Percentiles rank a stretch among this genome's conserved stretches.
These are phyloP conservation scores for Drosophila kambysellisi DNA, from an alignment of 2,888 invertebrate genomes.

Conservation along the genomic window DNA sequence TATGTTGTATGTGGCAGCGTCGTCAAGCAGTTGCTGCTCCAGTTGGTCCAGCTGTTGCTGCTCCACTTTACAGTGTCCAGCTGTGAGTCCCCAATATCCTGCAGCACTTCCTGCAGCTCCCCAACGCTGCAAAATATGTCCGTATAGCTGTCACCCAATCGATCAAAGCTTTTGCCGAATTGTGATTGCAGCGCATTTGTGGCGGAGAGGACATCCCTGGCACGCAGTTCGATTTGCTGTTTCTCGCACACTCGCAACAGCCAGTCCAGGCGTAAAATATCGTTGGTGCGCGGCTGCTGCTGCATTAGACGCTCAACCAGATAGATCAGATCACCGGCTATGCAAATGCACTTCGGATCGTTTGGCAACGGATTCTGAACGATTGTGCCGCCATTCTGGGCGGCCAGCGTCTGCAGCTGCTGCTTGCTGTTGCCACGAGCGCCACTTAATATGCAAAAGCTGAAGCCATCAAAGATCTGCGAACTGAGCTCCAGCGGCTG, in stretches of 20 bases:
- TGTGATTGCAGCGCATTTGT: conserved; percentile 86
- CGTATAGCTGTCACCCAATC: conserved; percentile 91
- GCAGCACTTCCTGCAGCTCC: conserved; percentile 87
- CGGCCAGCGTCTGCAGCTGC: conserved; percentile 88
- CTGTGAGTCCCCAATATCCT: conserved; percentile 84
- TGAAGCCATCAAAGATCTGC: conserved; percentile 87
- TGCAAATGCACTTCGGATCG: conserved; percentile 86
- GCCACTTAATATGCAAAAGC: conserved; percentile 90
- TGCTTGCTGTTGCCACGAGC: conserved; percentile 85
- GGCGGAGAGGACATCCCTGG: conserved; percentile 89
- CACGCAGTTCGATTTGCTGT: conserved; percentile 86
- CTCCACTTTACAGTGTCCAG: conserved; percentile 55
- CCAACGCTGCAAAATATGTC: conserved; percentile 87
- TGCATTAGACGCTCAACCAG: conserved; percentile 87
- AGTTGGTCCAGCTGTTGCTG: conserved; percentile 19
- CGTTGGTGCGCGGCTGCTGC: conserved; percentile 87
- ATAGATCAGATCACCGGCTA: conserved; percentile 86
- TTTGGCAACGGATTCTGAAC: conserved; percentile 87
- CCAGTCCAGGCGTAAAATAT: conserved; percentile 90
- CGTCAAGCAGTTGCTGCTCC: conserved; percentile 27
- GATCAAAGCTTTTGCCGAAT: conserved; percentile 89
- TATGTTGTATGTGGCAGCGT: conserved; percentile 47
- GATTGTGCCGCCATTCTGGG: conserved; percentile 89
- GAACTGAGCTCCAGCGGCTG: conserved; percentile 82
- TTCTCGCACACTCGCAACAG: conserved; percentile 85